Percentiles rank a stretch among this genome's conserved stretches.
Conservation (phyloP, 2,888 invertebrate species). For the Disparrhopalites patrizii region DNA sequence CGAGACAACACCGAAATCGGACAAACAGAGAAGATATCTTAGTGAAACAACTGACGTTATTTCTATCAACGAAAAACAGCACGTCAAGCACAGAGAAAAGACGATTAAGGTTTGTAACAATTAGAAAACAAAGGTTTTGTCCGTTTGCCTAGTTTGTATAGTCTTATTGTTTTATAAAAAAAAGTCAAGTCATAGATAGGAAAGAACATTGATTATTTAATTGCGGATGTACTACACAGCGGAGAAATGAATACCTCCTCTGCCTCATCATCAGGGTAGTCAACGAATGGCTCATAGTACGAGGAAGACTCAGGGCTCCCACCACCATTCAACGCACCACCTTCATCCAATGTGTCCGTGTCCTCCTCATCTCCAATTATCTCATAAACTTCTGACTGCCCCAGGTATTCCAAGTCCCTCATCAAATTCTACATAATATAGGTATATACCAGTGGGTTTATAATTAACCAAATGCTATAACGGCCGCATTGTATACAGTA, state of each 20-base stretch:
- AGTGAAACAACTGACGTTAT: no score
- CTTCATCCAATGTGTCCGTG: conserved; percentile 13
- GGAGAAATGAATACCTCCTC: conserved; percentile 53
- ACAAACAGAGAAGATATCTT: no score
- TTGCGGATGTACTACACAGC: no score
- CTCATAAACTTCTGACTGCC: conserved; percentile 35
- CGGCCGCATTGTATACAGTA: neutral
- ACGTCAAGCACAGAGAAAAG: no score
- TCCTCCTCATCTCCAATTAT: conserved; percentile 34
- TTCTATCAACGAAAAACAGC: no score
- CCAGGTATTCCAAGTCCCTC: conserved; percentile 43
- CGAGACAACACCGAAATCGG: no score
- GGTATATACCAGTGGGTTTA: neutral
- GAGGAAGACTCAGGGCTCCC: conserved; percentile 51
- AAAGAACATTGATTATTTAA: no score
- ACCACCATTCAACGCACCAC: conserved; percentile 35
- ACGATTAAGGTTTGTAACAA: no score
- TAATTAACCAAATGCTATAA: conserved; percentile 5
- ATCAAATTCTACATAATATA: conserved; percentile 34
- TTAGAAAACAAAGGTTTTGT: no score
- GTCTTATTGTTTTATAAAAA: no score
- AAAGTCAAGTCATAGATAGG: no score
- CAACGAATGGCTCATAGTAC: conserved; percentile 65
- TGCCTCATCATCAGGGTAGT: conserved; percentile 87
- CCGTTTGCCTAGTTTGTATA: no score